Evolutionary conservation across 2,888 invertebrate genomes (phyloP), one percentile per base, ranked within the genome.

Genomic region (Rhingia campestris): DNA sequence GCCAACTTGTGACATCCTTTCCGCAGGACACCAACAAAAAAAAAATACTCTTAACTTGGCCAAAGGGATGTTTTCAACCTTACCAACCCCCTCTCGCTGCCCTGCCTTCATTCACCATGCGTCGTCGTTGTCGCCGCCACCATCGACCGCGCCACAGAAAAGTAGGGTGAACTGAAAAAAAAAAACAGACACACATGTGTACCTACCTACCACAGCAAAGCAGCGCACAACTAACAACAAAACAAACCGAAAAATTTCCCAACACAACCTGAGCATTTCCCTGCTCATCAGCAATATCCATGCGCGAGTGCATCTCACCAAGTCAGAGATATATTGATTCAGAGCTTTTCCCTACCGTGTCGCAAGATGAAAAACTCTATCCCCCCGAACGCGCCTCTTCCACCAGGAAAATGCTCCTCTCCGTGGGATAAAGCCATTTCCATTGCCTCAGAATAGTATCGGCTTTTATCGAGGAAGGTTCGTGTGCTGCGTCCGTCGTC

Each of bases 401-500:
- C 14, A n/a, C 39, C 63, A 74, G 77, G 79, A 74, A 84, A 84
- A 74, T 51, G 61, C 79, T 75, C 56, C 63, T 77, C 77, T 75
- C 69, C 51, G 70, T 39, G 56, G 70, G 63, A 63, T 59, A 70
- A 70, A 49, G 30, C 30, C 30, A 59, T 80, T 84, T 74, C 63
- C 58, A 64, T 70, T 49, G 80, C 49, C 88, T 88, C 90, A 91
- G 91, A 91, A 89, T 88, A 90, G 90, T 90, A 90, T 90, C 88
- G 89, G 91, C 91, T 90, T 89, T 89, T 88, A 90, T 89, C 90
- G 89, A 89, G 89, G 89, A 91, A 91, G 91, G 91, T 91, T 89
- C 88, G 89, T 89, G 87, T 88, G 88, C 88, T 89, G 87, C 86
- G 87, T 80, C 66, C 80, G 84, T 84, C 88, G 88, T 88, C 86